Percentiles rank a stretch among this genome's conserved stretches.
phyloP scores from a whole-genome alignment of 1,140 invertebrate species.

The Drosophila sp. region DNA sequence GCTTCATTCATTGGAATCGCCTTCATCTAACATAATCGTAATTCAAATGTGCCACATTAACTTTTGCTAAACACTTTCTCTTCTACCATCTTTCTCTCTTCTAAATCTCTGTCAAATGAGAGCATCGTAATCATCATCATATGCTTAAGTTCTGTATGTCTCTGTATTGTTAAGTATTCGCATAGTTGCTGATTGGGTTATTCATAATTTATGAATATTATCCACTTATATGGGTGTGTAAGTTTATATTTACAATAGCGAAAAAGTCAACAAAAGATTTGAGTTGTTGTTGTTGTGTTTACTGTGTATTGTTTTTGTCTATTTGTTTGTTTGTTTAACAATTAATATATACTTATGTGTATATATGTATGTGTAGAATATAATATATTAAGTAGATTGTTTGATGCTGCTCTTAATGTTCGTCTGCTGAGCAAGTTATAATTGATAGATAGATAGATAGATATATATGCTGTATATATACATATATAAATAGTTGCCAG shows the following conservation, averaged over 20 bases:
- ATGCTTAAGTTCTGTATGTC: slow-evolving; percentile 35
- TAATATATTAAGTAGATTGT: slow-evolving; percentile 66
- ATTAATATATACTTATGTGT: slow-evolving; percentile 42
- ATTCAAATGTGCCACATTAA: slow-evolving; percentile 50
- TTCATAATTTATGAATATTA: slow-evolving; percentile 39
- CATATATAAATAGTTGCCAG: slow-evolving; percentile 30
- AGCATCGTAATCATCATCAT: not conserved
- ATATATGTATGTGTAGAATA: slow-evolving; percentile 6
- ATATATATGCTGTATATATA: slow-evolving; percentile 30
- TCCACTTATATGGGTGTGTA: slow-evolving; percentile 48
- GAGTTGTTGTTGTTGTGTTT: slow-evolving; percentile 53
- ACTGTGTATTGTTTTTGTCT: slow-evolving; percentile 30
- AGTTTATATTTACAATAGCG: slow-evolving; percentile 76
- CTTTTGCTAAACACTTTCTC: slow-evolving; percentile 63
- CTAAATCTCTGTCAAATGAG: slow-evolving; percentile 21
- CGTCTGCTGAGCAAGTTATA: slow-evolving; percentile 12
- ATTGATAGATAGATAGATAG: slow-evolving; percentile 16
- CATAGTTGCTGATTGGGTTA: slow-evolving; percentile 44
- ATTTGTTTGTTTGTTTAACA: slow-evolving; percentile 58
- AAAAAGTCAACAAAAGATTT: slow-evolving; percentile 73
- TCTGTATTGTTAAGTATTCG: slow-evolving; percentile 52
- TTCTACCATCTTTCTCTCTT: not conserved
- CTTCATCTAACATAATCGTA: slow-evolving; percentile 51
- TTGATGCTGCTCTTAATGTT: slow-evolving; percentile 53
- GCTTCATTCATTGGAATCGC: slow-evolving; percentile 54